Base-by-base conservation (phyloP, 2,797 vertebrate species). In the Pseudochromis fuscus region DNA sequence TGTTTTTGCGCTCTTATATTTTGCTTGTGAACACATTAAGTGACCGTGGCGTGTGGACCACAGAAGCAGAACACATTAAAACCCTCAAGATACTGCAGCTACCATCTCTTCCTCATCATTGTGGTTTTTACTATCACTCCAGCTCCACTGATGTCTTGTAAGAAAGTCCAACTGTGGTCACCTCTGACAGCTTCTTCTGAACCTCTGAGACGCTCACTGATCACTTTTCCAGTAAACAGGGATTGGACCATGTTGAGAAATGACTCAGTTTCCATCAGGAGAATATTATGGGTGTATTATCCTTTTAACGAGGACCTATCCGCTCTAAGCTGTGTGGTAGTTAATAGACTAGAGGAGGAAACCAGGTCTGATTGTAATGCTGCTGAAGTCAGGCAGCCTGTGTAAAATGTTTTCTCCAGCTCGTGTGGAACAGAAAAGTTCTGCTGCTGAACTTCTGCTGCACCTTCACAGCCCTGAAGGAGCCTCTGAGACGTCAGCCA, bases 201-300 rank as follows among this genome's bases (percentile, higher is more conserved):
- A 33, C 33, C 37, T 51, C 21, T 40, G 23, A 45, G 38, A 21
- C 42, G 12, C 59, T 12, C 33, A 2, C 4, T 50, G 46, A 68
- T 50, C 13, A 12, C 45, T 35, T 67, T 82, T 77, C 72, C 81
- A 74, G 81, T 68, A 66, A 69, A 15, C 31, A 1, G 5, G 23
- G 49, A 28, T 27, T 9, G 0, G 44, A 42, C 35, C 0, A 6
- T 45, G 38, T 53, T 35, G 28, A 66, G 58, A 58, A 69, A 55
- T 75, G 73, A 75, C 76, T 74, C 69, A 25, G 1, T n/a, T n/a
- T n/a, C n/a, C 62, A 74, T 68, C 76, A 59, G 49, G 33, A 40
- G 38, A 44, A 52, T 23, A 40, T 70, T 51, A 46, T n/a, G 12
- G 50, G 23, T 31, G 24, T 45, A 24, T 62, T 60, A 49, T 38